These are phyloP conservation scores for Falco novaeseelandiae DNA, from an alignment of 2,797 vertebrate species.

Conservation along the genomic window DNA sequence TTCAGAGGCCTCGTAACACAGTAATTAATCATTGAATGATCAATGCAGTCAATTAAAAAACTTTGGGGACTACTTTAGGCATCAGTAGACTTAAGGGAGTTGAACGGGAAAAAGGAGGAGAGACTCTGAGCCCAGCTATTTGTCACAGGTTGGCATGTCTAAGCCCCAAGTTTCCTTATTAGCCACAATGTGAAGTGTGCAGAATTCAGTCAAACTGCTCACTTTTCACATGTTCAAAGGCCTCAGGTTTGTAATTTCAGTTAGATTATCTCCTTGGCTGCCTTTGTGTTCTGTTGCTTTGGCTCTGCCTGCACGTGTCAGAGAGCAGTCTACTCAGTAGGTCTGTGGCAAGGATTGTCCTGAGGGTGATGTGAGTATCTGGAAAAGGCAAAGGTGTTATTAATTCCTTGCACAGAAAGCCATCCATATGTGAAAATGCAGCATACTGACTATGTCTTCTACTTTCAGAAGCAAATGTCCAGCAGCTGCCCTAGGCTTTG, in stretches of 20 bases:
- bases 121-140: neutral
- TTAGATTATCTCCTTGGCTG: neutral
- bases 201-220: neutral
- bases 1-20: neutral
- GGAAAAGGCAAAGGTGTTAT: neutral
- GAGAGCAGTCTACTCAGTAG: neutral
- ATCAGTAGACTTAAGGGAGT: neutral
- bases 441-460: neutral
- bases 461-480: neutral
- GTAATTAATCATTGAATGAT: neutral
- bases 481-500: neutral
- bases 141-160: neutral
- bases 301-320: neutral
- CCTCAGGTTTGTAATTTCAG: neutral
- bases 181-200: neutral
- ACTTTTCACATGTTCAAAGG: neutral
- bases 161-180: neutral
- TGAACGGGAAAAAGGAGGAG: neutral
- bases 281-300: neutral
- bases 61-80: neutral
- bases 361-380: neutral
- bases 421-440: neutral
- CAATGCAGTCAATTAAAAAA: neutral
- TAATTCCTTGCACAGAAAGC: neutral
- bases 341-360: neutral